These are phyloP conservation scores for Triops cancriformis DNA, from an alignment of 1,140 invertebrate species.

Conservation along the genomic window DNA sequence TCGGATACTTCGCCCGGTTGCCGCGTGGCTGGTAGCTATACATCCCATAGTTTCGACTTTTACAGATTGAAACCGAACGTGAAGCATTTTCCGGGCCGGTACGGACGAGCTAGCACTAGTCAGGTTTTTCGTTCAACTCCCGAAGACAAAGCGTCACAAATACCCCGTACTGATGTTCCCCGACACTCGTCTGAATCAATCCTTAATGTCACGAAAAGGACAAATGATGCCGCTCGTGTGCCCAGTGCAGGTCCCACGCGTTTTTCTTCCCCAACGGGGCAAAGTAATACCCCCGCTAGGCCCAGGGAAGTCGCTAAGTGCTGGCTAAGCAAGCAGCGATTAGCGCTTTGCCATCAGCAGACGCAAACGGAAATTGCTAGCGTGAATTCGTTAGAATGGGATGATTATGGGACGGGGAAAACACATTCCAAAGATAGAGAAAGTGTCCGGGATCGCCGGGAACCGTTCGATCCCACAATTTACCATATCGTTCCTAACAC, in stretches of 20 bases:
- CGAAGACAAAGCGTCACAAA: background rate
- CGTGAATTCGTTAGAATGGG: background rate
- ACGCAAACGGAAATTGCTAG: background rate
- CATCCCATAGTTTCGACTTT: background rate
- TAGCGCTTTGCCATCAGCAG: background rate
- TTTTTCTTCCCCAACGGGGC: background rate
- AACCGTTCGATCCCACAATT: background rate
- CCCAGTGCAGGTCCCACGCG: background rate
- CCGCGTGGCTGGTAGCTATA: background rate
- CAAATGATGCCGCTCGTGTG: background rate
- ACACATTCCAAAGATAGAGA: background rate
- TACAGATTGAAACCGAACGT: background rate
- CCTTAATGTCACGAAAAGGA: background rate
- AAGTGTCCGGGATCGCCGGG: background rate
- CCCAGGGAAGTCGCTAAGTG: background rate
- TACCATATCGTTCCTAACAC: background rate
- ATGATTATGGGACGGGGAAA: background rate
- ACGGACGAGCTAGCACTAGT: background rate
- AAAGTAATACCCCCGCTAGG: background rate
- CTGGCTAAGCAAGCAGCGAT: background rate
- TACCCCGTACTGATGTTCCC: background rate
- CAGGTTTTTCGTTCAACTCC: background rate
- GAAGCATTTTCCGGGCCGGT: background rate
- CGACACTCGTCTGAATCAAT: background rate
- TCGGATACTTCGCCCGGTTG: background rate